Percentiles rank a stretch among this genome's conserved stretches.
Conservation (phyloP, 64 coral and sea anemone genomes). For the Pocillopora verrucosa region DNA sequence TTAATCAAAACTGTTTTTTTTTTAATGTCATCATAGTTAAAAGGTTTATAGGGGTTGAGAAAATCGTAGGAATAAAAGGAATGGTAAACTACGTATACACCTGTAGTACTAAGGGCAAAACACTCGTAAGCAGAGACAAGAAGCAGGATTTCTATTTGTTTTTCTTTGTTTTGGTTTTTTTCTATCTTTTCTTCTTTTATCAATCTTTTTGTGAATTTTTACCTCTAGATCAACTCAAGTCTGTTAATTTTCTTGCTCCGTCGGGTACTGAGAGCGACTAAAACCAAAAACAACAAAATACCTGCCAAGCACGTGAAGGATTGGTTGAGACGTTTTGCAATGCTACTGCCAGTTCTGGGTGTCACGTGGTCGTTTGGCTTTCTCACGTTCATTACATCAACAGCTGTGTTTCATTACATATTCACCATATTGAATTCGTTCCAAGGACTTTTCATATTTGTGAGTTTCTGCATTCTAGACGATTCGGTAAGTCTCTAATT, state of each 20-base stretch:
- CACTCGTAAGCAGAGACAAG: too few relatives aligned
- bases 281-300: neutral
- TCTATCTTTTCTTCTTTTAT: neutral
- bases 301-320: neutral
- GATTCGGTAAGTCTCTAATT: neutral
- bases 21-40: neutral
- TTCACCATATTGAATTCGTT: slow-evolving; percentile 5
- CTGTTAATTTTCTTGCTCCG: slow-evolving; percentile 25
- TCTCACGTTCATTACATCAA: slow-evolving; percentile 13
- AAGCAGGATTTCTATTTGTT: too few relatives aligned
- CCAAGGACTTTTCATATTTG: slow-evolving; percentile 25
- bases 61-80: too few relatives aligned
- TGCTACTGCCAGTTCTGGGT: slow-evolving; percentile 25
- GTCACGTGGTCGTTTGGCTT: slow-evolving; percentile 32
- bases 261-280: neutral
- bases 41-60: too few relatives aligned
- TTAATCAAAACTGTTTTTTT: too few relatives aligned
- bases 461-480: slow-evolving; percentile 26
- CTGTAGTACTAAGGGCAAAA: too few relatives aligned
- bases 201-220: too few relatives aligned
- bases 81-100: too few relatives aligned
- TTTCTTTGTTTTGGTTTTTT: too few relatives aligned
- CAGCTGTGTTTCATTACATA: slow-evolving; percentile 24
- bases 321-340: slow-evolving; percentile 8
- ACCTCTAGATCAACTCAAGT: neutral